Evolutionary conservation across 2,113 vertebrate genomes (phyloP).

Genomic region (Corythaeola cristata): DNA sequence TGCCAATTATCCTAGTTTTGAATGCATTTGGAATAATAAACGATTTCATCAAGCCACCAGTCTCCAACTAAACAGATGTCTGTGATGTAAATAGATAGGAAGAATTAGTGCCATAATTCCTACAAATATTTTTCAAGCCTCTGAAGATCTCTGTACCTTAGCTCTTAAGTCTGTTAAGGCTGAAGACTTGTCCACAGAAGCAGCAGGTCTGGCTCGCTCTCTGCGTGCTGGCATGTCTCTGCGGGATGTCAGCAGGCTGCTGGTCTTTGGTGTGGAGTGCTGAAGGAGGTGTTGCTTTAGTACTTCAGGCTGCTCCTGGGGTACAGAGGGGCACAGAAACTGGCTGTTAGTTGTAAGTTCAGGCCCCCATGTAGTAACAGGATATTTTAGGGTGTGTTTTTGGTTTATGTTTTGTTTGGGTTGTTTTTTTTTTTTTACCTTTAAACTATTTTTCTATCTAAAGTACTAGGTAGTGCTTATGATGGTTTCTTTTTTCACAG

Average conservation of each 20-base stretch:
- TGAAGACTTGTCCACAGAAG: not conserved
- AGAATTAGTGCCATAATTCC: not conserved
- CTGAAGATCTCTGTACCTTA: not conserved
- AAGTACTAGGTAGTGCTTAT: not conserved
- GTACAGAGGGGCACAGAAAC: not conserved
- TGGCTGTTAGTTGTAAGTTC: not conserved
- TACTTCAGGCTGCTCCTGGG: not conserved
- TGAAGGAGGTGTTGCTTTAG: not conserved
- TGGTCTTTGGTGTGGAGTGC: not conserved
- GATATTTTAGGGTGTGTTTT: not conserved
- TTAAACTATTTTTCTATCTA: not conserved
- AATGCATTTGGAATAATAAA: slow-evolving; percentile 18
- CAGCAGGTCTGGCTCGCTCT: not conserved
- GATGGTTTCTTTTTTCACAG: not conserved
- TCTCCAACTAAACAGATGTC: slow-evolving; percentile 4
- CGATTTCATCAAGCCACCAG: not conserved
- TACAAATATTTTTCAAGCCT: not conserved
- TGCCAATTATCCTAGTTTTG: slow-evolving; percentile 50
- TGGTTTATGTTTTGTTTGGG: not conserved
- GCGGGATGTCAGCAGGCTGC: not conserved
- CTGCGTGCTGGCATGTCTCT: not conserved
- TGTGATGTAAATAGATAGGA: not conserved
- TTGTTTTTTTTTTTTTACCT: not conserved
- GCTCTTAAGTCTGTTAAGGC: not conserved
- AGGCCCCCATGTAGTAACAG: rapidly evolving